Evolutionary conservation across 2,797 vertebrate species (phyloP), one percentile per base, ranked within the genome.

Genomic region (Aphelocoma californica): DNA sequence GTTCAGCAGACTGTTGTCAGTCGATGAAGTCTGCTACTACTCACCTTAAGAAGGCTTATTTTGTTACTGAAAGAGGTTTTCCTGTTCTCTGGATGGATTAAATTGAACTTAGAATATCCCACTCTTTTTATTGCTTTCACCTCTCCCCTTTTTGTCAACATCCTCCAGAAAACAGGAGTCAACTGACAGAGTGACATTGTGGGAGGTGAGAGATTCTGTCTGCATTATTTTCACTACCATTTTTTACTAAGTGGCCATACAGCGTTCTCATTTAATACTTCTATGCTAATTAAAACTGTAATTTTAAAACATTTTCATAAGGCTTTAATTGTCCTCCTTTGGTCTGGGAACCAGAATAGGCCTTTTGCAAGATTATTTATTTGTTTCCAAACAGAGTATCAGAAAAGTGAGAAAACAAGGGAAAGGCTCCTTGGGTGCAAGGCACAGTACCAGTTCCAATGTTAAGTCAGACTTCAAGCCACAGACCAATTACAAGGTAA

Each of bases 21-120:
- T 81, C 0, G 2, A 73, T 38, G 26, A 72, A 90, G 32, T 53
- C 70, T 72, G 36, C 57, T 81, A 34, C 66, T 75, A 44, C 23
- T 81, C 80, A 58, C 54, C 58, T 64, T 75, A 91, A 88, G 61
- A 75, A 82, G 48, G 40, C n/a, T 44, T 89, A 47, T 86, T 92
- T 88, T 91, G 48, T 93, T 81, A 53, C 62, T 81, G 40, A 92
- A 90, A 88, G 67, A 93, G 50, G 34, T 86, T 92, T 95, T 93
- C 56, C 66, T 79, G 29, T 88, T 74, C 51, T 79, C 53, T 77
- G 77, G 42, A 19, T 56, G 42, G 48, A 92, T 85, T 60, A 84
- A 79, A 3, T 56, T 77, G 24, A 82, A 38, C 5, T 87, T 78
- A 91, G 71, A 93, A 26, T 74, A 74, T 71, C 57, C 36, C 5